Percentiles rank a stretch among this genome's conserved stretches.
phyloP scores from a whole-genome alignment of 64 coral and sea anemone genomes.

The Dendronephthya gigantea region DNA sequence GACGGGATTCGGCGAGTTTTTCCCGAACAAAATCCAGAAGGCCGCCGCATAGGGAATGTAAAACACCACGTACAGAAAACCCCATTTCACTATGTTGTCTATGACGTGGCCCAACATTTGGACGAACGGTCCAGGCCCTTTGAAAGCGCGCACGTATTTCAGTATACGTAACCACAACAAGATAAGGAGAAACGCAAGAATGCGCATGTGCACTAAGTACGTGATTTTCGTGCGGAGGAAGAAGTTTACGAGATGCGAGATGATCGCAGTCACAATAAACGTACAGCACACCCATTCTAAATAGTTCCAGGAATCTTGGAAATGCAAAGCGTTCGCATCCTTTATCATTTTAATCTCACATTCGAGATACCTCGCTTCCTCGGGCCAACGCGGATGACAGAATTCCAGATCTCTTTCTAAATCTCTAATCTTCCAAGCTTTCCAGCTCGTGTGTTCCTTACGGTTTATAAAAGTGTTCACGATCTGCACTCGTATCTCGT shows the following conservation, averaged over 20 bases:
- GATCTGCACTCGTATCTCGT: slow-evolving; percentile 65
- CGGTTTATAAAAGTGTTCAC: slow-evolving; percentile 66
- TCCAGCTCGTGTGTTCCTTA: slow-evolving; percentile 74
- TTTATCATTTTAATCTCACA: slow-evolving; percentile 66
- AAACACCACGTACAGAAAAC: slow-evolving; percentile 52
- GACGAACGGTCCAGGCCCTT: slow-evolving; percentile 65
- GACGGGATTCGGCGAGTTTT: slow-evolving; percentile 23
- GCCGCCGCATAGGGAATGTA: slow-evolving; percentile 72
- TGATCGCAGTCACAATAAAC: slow-evolving; percentile 53
- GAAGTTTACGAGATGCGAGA: slow-evolving; percentile 46
- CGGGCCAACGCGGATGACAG: slow-evolving; percentile 95
- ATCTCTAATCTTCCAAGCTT: slow-evolving; percentile 60
- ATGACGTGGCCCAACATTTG: slow-evolving; percentile 78
- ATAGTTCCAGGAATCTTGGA: slow-evolving; percentile 85
- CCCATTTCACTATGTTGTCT: slow-evolving; percentile 52
- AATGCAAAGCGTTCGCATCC: slow-evolving; percentile 58
- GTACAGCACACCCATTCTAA: slow-evolving; percentile 78
- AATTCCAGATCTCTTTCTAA: slow-evolving; percentile 62
- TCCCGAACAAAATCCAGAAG: slow-evolving; percentile 71
- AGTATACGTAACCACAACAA: slow-evolving; percentile 70
- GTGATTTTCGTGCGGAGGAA: slow-evolving; percentile 14
- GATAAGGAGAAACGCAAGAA: slow-evolving; percentile 64
- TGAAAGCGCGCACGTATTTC: slow-evolving; percentile 77
- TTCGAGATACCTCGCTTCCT: slow-evolving; percentile 71
- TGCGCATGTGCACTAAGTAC: slow-evolving; percentile 43